Evolutionary conservation across 2,888 invertebrate species (phyloP).

Genomic region (Aphelenchoides bicaudatus): DNA sequence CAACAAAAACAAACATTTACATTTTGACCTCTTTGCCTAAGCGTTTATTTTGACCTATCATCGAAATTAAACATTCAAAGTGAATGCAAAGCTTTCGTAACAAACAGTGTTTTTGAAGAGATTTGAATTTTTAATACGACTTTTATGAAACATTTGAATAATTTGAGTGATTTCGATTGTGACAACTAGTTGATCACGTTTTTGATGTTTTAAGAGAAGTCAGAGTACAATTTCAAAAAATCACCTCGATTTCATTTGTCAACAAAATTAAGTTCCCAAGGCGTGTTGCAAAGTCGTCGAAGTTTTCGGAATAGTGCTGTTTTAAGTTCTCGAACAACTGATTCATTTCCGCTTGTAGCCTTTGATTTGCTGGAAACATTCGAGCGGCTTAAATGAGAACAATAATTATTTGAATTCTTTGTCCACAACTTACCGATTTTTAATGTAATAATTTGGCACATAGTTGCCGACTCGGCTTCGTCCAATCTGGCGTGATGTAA

Average conservation of each 20-base stretch:
- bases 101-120: no score
- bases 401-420: no score
- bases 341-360: not conserved
- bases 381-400: constrained; percentile 4
- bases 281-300: constrained; percentile 9
- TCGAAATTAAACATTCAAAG: no score
- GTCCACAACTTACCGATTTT: constrained; percentile 7
- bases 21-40: no score
- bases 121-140: no score
- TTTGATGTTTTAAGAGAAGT: not conserved
- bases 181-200: not conserved
- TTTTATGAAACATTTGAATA: no score
- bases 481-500: constrained; percentile 8
- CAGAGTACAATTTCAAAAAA: no score
- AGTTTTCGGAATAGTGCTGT: not conserved
- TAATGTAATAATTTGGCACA: constrained; percentile 1
- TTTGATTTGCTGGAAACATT: constrained; percentile 2
- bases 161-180: no score
- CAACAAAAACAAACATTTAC: no score
- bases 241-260: constrained; percentile 17
- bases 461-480: constrained; percentile 10
- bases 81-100: no score
- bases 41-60: no score
- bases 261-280: constrained; percentile 15
- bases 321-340: constrained; percentile 7